A percentile compares a stretch with the other conserved stretches of the same genome.
Conservation (phyloP, 2,888 invertebrate genomes). For the Axea sp. region DNA sequence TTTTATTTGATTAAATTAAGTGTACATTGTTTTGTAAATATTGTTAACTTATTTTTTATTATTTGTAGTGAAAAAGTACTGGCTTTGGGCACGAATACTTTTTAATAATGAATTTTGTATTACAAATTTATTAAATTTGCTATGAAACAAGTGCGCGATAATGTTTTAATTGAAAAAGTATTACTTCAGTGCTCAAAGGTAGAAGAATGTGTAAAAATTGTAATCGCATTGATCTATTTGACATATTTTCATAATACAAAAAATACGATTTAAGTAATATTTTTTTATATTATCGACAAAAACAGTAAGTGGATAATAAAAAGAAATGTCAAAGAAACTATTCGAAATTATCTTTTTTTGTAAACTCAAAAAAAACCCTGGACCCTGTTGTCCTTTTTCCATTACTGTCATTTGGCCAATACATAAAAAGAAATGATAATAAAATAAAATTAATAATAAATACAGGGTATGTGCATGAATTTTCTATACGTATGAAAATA, state of each 20-base stretch:
- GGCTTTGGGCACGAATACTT: slow-evolving; percentile 22
- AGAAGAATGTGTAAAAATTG: slow-evolving; percentile 33
- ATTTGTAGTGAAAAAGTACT: slow-evolving; percentile 9
- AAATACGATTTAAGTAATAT: slow-evolving; percentile 24
- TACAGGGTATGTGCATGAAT: neutral
- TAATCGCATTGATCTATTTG: slow-evolving; percentile 28
- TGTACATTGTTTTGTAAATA: slow-evolving; percentile 53
- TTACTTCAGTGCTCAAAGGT: slow-evolving; percentile 23
- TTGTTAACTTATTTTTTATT: slow-evolving; percentile 44
- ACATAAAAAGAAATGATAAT: neutral
- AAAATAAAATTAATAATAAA: no score
- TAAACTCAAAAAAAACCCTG: slow-evolving; percentile 53
- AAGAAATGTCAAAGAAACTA: slow-evolving; percentile 53
- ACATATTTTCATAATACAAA: slow-evolving; percentile 40
- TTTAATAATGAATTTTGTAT: slow-evolving; percentile 2
- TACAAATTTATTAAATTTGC: no score
- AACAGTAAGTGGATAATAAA: slow-evolving; percentile 45
- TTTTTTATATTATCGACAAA: slow-evolving; percentile 55
- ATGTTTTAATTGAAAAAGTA: slow-evolving; percentile 1
- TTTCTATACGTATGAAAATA: no score
- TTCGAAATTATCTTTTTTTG: slow-evolving; percentile 54
- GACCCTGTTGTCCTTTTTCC: slow-evolving; percentile 53
- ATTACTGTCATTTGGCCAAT: slow-evolving; percentile 29
- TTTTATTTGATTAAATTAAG: slow-evolving; percentile 63
- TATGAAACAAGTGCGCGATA: no score